These are phyloP conservation scores for Battus philenor DNA, from an alignment of 1,140 invertebrate species.

Conservation along the genomic window DNA sequence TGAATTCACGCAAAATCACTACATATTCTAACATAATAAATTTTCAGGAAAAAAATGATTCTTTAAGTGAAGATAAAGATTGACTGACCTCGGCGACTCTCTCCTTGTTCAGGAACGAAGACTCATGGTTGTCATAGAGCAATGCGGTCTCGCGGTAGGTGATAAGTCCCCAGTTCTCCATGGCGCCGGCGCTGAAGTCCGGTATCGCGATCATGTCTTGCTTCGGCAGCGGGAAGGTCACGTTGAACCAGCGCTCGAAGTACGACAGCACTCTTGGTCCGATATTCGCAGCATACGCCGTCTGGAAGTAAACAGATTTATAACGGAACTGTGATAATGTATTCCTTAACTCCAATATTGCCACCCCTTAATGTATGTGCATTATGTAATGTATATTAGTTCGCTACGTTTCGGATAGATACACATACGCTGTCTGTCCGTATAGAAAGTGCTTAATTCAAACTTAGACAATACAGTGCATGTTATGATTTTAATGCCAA, in stretches of 20 bases:
- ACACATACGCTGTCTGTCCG: too few species aligned
- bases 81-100: slow-evolving; percentile 77
- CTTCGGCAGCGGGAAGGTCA: slow-evolving; percentile 73
- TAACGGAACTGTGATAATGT: too few species aligned
- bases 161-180: slow-evolving; percentile 86
- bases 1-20: too few species aligned
- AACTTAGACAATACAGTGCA: too few species aligned
- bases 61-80: neutral
- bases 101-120: slow-evolving; percentile 79
- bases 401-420: too few species aligned
- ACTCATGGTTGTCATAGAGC: slow-evolving; percentile 81
- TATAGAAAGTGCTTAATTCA: too few species aligned
- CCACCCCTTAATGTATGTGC: too few species aligned
- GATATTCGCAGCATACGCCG: slow-evolving; percentile 78
- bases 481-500: too few species aligned
- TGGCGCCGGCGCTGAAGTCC: slow-evolving; percentile 85
- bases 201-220: slow-evolving; percentile 84
- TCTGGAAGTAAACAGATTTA: slow-evolving; percentile 71
- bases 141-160: slow-evolving; percentile 81
- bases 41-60: neutral
- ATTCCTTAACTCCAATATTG: too few species aligned
- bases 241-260: slow-evolving; percentile 77
- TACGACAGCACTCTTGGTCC: slow-evolving; percentile 85
- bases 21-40: neutral
- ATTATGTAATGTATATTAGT: too few species aligned